These are phyloP conservation scores for Chromoteleia sp. DNA, from an alignment of 2,888 invertebrate species.

Conservation along the genomic window DNA sequence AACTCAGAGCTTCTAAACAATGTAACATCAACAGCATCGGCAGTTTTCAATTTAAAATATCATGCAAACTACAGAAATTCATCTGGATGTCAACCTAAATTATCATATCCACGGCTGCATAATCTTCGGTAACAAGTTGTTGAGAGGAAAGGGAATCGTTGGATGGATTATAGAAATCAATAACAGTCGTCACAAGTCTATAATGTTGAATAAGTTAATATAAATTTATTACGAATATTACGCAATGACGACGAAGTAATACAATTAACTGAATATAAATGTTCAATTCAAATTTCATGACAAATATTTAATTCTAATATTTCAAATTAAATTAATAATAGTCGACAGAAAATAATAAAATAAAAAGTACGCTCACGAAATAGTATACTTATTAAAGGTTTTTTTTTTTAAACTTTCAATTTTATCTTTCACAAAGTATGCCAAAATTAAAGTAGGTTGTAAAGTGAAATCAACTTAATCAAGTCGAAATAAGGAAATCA, in stretches of 20 bases:
- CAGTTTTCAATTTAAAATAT: slow-evolving; percentile 33
- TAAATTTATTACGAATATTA: not conserved
- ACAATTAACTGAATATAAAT: not conserved
- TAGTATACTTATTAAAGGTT: no score
- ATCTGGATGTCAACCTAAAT: slow-evolving; percentile 25
- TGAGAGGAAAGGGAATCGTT: slow-evolving; percentile 16
- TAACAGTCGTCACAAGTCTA: not conserved
- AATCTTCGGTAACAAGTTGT: slow-evolving; percentile 26
- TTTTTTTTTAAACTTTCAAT: not conserved
- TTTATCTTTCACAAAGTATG: not conserved
- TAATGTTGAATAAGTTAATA: not conserved
- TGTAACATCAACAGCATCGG: slow-evolving; percentile 33
- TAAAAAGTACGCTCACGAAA: no score
- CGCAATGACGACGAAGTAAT: not conserved
- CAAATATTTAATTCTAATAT: no score
- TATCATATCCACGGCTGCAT: slow-evolving; percentile 19
- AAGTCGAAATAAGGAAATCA: slow-evolving; percentile 23
- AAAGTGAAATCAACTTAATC: slow-evolving; percentile 11
- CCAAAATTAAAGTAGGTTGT: not conserved
- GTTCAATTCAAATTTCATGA: no score
- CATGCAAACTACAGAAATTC: slow-evolving; percentile 25
- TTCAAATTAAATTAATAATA: no score
- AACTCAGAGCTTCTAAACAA: not conserved
- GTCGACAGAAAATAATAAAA: no score
- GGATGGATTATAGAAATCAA: slow-evolving; percentile 17